Base-by-base conservation (phyloP, 2,888 invertebrate species). In the Tetragnatha montana region DNA sequence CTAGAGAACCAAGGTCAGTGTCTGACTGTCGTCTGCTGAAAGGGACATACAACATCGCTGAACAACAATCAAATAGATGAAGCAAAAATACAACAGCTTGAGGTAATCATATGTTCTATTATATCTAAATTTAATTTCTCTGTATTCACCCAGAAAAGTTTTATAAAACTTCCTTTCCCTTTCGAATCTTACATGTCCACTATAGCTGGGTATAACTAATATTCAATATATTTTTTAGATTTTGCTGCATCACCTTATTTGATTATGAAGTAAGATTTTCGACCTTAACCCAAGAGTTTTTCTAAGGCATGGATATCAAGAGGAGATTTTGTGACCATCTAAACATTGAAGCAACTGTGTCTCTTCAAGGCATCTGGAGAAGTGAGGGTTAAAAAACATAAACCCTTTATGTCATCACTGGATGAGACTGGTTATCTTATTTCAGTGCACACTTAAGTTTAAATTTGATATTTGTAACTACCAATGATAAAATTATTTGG, bases 1-100 rank as follows among this genome's bases (percentile, higher is more conserved):
- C 91, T 1, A 91, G 91, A 78, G 92, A 92, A 47, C 91, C 89
- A 12, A 81, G 89, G 80, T 85, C 89, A 35, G 90, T 91, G 17
- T 91, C 91, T 49, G 84, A 87, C 35, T 91, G 92, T 84, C 84
- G 91, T n/a, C 82, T 92, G 19, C 74, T 92, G 47, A 92, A 91
- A 88, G 91, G 91, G 70, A 91, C 91, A 12, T 92, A 91, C 73
- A 91, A 91, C 49, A 92, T 92, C 80, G 91, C 92, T 2, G 91
- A 92, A 78, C 90, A 91, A 21, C 87, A 87, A 70, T 87, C 90
- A 19, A 90, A 74, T 71, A 78, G 90, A 49, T 90, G 90, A 90
- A 70, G 10, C 47, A 71, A 71, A 75, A 68, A 21, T 19, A 50
- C 7, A 76, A 1, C 21, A 50, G 50, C 50, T 49, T 10, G 17